Conservation (phyloP, 30 jellyfish, hydroid and myxozoan genomes). For the Rhopilema esculentum region DNA sequence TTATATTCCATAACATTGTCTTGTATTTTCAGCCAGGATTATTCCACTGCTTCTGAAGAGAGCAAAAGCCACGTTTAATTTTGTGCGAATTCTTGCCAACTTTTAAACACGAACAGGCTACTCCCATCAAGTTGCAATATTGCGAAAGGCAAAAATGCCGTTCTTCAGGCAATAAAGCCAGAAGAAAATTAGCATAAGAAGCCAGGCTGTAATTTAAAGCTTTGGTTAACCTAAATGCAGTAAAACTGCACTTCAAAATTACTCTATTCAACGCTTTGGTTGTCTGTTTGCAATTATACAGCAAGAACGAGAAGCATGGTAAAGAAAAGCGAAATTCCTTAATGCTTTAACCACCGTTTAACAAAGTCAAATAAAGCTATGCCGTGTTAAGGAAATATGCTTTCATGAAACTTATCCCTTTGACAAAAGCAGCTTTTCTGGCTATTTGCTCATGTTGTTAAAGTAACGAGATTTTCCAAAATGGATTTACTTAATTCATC, state of each 20-base stretch:
- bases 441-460: neutral
- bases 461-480: neutral
- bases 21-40: too few species aligned
- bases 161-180: neutral
- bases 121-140: neutral
- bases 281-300: neutral
- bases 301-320: neutral
- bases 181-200: neutral
- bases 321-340: neutral
- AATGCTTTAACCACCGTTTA: neutral
- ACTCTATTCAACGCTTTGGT: neutral
- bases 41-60: too few species aligned
- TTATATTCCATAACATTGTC: too few species aligned
- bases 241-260: neutral
- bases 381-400: neutral
- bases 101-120: neutral
- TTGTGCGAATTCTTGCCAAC: too few species aligned
- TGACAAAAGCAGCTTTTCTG: neutral
- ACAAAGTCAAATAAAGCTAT: neutral
- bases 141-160: neutral
- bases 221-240: neutral
- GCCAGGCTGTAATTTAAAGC: neutral
- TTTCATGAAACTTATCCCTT: neutral
- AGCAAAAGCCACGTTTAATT: too few species aligned
- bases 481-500: neutral